These are phyloP conservation scores for Etheostoma cragini DNA, from an alignment of 2,113 vertebrate species.

Conservation along the genomic window DNA sequence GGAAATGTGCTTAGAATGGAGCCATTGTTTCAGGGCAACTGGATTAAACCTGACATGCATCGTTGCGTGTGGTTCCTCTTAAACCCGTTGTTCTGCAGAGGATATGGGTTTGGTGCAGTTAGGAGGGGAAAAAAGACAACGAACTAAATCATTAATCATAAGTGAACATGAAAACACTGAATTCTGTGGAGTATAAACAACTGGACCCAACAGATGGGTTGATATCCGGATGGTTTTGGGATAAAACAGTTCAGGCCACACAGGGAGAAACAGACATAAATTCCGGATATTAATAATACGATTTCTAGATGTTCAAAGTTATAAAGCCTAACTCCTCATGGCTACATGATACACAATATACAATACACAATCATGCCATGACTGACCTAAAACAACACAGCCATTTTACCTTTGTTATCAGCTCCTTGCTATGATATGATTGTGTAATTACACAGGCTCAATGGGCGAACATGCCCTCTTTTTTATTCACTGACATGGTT, in stretches of 20 bases:
- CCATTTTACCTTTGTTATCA: slow-evolving; percentile 56
- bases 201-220: slow-evolving; percentile 27
- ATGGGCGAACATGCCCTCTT: slow-evolving; percentile 28
- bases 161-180: slow-evolving; percentile 47
- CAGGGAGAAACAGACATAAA: slow-evolving; percentile 39
- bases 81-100: slow-evolving; percentile 35
- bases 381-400: slow-evolving; percentile 41
- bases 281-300: background rate
- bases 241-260: slow-evolving; percentile 55
- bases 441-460: slow-evolving; percentile 50
- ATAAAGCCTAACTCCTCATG: slow-evolving; percentile 42
- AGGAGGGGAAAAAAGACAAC: background rate
- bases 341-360: slow-evolving; percentile 28
- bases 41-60: slow-evolving; percentile 64
- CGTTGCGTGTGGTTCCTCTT: slow-evolving; percentile 48
- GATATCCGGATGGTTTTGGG: slow-evolving; percentile 6
- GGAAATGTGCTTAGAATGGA: slow-evolving; percentile 61
- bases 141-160: slow-evolving; percentile 50
- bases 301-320: slow-evolving; percentile 43
- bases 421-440: slow-evolving; percentile 38
- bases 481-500: slow-evolving; percentile 45
- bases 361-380: slow-evolving; percentile 40
- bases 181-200: slow-evolving; percentile 45
- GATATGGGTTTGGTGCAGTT: slow-evolving; percentile 52
- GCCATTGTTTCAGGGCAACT: slow-evolving; percentile 67